Evolutionary conservation across 2,113 vertebrate species (phyloP).

Genomic region (Crotalus helleri): DNA sequence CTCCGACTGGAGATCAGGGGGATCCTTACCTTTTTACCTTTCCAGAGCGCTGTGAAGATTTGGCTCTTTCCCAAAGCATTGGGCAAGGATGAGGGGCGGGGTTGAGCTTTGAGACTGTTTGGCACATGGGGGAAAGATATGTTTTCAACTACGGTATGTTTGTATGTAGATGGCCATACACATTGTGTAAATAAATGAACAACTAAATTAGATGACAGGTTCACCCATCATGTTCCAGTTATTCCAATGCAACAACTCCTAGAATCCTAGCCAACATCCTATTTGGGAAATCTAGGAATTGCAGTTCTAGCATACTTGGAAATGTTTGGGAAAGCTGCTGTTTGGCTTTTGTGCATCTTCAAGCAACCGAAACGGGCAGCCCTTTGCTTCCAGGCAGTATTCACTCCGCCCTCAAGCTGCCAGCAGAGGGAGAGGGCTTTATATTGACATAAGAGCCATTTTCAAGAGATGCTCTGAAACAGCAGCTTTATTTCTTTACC

Average conservation of each 20-base stretch:
- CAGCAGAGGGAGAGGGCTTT: background rate
- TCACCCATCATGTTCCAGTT: background rate
- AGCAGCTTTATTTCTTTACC: background rate
- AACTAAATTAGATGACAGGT: background rate
- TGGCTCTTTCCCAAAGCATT: background rate
- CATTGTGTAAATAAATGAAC: background rate
- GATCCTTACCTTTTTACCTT: background rate
- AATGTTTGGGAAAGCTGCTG: background rate
- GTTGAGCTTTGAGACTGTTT: background rate
- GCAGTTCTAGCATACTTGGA: background rate
- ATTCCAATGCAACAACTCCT: background rate
- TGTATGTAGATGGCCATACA: background rate
- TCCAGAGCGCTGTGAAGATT: background rate
- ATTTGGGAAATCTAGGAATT: background rate
- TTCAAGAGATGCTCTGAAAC: background rate
- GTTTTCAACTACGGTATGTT: background rate
- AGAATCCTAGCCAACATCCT: background rate
- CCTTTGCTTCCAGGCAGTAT: background rate
- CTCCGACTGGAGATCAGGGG: background rate
- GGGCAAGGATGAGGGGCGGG: background rate
- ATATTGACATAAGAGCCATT: background rate
- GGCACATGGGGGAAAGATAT: background rate
- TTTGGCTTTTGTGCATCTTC: background rate
- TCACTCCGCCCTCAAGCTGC: background rate
- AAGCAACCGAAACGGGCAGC: background rate